Evolutionary conservation across 2,113 vertebrate genomes (phyloP).

Genomic region (Catharus bicknelli): DNA sequence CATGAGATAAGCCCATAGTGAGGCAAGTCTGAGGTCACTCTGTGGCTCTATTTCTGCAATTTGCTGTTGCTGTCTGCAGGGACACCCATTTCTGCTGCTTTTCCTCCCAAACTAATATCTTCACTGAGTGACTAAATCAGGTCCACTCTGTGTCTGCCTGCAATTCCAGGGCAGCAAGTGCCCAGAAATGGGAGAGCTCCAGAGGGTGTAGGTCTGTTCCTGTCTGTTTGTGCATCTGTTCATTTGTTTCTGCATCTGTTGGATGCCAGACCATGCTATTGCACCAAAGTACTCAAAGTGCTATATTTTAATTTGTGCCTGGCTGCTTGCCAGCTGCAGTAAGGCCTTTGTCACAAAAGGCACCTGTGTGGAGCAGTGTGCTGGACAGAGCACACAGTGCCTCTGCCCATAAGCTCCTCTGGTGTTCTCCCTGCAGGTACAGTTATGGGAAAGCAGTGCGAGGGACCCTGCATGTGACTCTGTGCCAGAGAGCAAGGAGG

Average conservation of each 20-base stretch:
- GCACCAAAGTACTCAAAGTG: neutral
- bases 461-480: neutral
- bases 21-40: neutral
- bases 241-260: neutral
- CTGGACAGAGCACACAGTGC: neutral
- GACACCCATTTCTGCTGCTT: neutral
- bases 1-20: neutral
- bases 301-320: neutral
- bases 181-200: neutral
- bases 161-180: neutral
- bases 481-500: slow-evolving; percentile 49
- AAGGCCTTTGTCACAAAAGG: neutral
- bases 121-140: neutral
- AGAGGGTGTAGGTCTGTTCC: neutral
- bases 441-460: slow-evolving; percentile 57
- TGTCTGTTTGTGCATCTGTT: neutral
- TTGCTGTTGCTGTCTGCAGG: neutral
- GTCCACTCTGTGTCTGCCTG: neutral
- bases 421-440: slow-evolving; percentile 47
- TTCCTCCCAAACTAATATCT: neutral
- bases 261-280: neutral
- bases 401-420: neutral
- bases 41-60: neutral
- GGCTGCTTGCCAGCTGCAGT: neutral
- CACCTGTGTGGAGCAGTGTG: neutral